Evolutionary conservation across 2,113 vertebrate species (phyloP).

Genomic region (Probosciger aterrimus): DNA sequence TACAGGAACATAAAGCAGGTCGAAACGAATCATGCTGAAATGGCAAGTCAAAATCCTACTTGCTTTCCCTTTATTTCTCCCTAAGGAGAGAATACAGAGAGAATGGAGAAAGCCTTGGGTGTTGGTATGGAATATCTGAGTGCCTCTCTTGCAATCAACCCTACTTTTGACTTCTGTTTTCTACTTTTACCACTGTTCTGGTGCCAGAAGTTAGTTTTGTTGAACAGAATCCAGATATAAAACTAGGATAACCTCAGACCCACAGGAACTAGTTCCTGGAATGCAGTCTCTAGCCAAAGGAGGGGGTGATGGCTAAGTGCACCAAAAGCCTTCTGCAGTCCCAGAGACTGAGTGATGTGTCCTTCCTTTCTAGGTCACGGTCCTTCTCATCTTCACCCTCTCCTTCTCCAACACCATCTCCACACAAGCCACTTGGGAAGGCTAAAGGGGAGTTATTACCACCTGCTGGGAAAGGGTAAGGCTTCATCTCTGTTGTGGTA

Average conservation of each 20-base stretch:
- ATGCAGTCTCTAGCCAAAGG: fast-evolving
- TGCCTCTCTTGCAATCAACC: not conserved
- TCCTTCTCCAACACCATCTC: slow-evolving; percentile 85
- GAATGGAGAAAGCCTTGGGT: not conserved
- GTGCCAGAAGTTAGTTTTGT: not conserved
- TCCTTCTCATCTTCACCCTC: slow-evolving; percentile 91
- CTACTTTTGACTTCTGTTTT: not conserved
- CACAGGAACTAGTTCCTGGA: not conserved
- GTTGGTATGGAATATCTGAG: not conserved
- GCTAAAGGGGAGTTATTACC: slow-evolving; percentile 82
- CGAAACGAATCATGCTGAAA: not conserved
- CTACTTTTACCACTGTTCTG: not conserved
- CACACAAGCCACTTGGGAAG: slow-evolving; percentile 81
- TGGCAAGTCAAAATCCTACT: not conserved
- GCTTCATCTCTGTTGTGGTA: not conserved
- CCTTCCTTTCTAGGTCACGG: slow-evolving; percentile 77
- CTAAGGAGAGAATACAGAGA: not conserved
- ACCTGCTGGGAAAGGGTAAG: slow-evolving; percentile 82
- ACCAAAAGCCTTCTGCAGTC: not conserved
- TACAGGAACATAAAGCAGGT: not conserved
- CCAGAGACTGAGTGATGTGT: not conserved
- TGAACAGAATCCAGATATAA: not conserved
- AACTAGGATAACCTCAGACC: not conserved
- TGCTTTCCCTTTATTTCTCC: not conserved
- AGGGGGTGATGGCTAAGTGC: not conserved